Evolutionary conservation across 2,797 vertebrate genomes (phyloP).

Genomic region (Gymnothorax javanicus): DNA sequence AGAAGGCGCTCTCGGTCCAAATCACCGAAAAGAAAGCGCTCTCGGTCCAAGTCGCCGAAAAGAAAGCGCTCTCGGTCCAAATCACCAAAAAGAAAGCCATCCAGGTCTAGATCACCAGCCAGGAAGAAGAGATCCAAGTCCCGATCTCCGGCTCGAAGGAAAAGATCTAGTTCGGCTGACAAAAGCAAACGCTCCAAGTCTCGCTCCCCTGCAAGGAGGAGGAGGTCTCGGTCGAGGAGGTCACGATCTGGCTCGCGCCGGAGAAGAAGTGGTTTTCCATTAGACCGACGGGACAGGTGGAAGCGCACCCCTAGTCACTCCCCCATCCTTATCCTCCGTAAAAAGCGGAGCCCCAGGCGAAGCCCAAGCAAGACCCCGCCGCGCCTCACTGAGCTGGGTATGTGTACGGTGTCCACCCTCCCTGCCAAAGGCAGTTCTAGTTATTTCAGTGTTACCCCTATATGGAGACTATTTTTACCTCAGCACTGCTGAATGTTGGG

Average conservation of each 20-base stretch:
- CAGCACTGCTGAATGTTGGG: too few species aligned
- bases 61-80: slow-evolving; percentile 51
- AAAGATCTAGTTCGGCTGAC: slow-evolving; percentile 66
- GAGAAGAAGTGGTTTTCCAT: slow-evolving; percentile 75
- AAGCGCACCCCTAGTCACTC: slow-evolving; percentile 90
- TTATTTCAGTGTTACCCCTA: too few species aligned
- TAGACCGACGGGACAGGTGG: slow-evolving; percentile 87
- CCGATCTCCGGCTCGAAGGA: slow-evolving; percentile 64
- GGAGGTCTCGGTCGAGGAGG: slow-evolving; percentile 73
- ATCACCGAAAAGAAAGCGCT: slow-evolving; percentile 50
- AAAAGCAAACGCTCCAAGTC: slow-evolving; percentile 76
- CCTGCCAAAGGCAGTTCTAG: background rate
- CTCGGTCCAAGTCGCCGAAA: slow-evolving; percentile 70
- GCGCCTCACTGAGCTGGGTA: slow-evolving; percentile 94
- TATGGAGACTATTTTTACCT: too few species aligned
- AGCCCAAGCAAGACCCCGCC: slow-evolving; percentile 80
- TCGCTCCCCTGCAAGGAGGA: slow-evolving; percentile 66
- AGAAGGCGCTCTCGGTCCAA: too few species aligned
- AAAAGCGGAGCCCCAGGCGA: slow-evolving; percentile 75
- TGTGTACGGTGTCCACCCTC: slow-evolving; percentile 42
- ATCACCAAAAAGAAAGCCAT: slow-evolving; percentile 15
- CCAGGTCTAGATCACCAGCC: slow-evolving; percentile 60
- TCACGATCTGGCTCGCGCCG: slow-evolving; percentile 54
- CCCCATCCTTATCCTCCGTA: slow-evolving; percentile 81
- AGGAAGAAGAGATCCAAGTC: slow-evolving; percentile 37